Evolutionary conservation across 2,888 invertebrate genomes (phyloP), one percentile per base, ranked within the genome.

Genomic region (Eristalis tenax): DNA sequence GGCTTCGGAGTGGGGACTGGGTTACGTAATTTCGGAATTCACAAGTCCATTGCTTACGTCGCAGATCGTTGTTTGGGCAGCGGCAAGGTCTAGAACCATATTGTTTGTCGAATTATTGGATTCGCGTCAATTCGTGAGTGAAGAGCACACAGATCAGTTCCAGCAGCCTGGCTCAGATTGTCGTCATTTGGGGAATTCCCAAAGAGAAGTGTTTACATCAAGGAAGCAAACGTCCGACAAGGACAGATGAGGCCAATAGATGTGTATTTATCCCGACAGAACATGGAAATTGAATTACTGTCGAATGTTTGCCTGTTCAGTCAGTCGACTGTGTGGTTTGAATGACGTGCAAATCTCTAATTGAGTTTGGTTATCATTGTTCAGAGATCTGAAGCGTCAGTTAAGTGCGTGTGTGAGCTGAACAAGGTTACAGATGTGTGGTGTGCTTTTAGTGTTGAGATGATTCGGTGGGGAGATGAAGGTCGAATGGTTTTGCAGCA

Each of bases 181-280:
- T 35, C 61, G 35, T 26, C 56, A 70, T 70, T 78, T 56, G 15
- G 64, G 78, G 79, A 70, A 50, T 64, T 79, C 64, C 79, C 79
- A 65, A 23, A 15, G 4, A 5, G 13, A 68, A 10, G 1, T 35
- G 32, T 23, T 56, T 64, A 2, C n/a, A 4, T 26, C 28, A 28
- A 15, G n/a, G 28, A 63, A 63, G 23, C 15, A 10, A 22, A 1
- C 57, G 26, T 1, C 4, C 38, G 22, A 23, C n/a, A n/a, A 38
- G 23, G 35, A 38, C 18, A 59, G 35, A 38, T 18, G 18, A 4
- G 59, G 38, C 32, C 5, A 13, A 28, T 28, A 43, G 28, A 43
- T 63, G n/a, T n/a, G n/a, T n/a, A 65, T 74, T 74, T 59, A 40
- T 22, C 66, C 28, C 56, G 22, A 32, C 5, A 23, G 28, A 68